Conservation (phyloP, 2,888 invertebrate species). For the Kryphioiulus occultus region DNA sequence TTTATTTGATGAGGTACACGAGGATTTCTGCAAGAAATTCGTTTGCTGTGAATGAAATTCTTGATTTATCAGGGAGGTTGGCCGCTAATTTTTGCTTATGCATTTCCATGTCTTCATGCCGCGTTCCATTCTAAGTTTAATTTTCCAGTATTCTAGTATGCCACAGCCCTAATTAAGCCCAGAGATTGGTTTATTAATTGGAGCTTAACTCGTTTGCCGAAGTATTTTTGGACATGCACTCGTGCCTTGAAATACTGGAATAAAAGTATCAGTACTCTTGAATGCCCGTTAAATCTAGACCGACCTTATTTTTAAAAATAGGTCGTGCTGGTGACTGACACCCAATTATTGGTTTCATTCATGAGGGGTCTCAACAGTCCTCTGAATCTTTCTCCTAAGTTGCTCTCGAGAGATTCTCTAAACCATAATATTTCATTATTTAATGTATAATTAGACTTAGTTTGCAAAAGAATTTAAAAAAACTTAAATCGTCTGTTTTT, state of each 20-base stretch:
- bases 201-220: background rate
- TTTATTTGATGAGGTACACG: no score
- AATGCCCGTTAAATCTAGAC: background rate
- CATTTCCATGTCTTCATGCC: no score
- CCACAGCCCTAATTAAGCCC: background rate
- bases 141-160: background rate
- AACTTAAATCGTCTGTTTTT: no score
- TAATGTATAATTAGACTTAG: no score
- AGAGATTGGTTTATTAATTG: background rate
- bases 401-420: no score
- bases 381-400: background rate
- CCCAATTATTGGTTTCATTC: slow-evolving; percentile 21
- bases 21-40: no score
- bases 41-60: no score
- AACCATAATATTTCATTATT: no score
- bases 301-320: slow-evolving; percentile 33
- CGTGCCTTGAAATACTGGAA: slow-evolving; percentile 18
- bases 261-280: background rate
- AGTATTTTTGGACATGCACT: background rate
- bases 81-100: no score
- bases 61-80: background rate
- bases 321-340: background rate
- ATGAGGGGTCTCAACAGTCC: background rate
- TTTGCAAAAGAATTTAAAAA: no score
- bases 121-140: no score